Percentiles rank a stretch among this genome's conserved stretches.
Conservation (phyloP, 2,888 invertebrate species). For the Antitype chi region DNA sequence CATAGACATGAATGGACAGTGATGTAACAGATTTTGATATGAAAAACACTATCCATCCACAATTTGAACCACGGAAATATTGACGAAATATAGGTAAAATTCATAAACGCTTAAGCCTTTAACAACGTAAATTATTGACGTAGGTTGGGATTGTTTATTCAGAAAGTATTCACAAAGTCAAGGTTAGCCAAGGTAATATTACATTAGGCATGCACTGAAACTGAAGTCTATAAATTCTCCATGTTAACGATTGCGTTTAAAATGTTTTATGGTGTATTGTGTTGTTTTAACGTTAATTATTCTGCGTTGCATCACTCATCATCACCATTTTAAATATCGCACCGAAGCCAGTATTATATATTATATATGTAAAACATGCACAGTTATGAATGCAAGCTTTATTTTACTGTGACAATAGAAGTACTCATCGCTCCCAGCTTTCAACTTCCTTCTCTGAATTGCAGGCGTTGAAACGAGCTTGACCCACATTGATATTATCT, state of each 20-base stretch:
- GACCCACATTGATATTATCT: slow-evolving; percentile 65
- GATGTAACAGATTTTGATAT: slow-evolving; percentile 55
- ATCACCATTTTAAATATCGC: slow-evolving; percentile 60
- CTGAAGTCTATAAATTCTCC: slow-evolving; percentile 32
- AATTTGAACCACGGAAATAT: neutral
- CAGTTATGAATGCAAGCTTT: slow-evolving; percentile 61
- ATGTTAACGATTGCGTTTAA: slow-evolving; percentile 30
- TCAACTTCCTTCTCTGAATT: slow-evolving; percentile 68
- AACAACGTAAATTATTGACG: slow-evolving; percentile 9
- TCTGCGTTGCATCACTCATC: slow-evolving; percentile 49
- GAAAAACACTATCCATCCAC: slow-evolving; percentile 7
- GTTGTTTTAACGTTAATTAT: slow-evolving; percentile 43
- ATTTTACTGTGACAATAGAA: slow-evolving; percentile 71
- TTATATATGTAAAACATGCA: slow-evolving; percentile 40
- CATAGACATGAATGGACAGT: slow-evolving; percentile 69
- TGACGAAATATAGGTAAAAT: neutral
- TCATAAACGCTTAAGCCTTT: neutral
- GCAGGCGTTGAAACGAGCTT: slow-evolving; percentile 56
- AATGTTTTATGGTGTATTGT: slow-evolving; percentile 52
- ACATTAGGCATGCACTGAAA: slow-evolving; percentile 37
- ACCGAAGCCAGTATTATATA: slow-evolving; percentile 64
- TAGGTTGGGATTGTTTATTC: slow-evolving; percentile 18
- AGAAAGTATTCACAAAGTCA: slow-evolving; percentile 35
- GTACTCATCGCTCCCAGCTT: slow-evolving; percentile 67
- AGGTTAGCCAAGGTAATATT: slow-evolving; percentile 21